These are phyloP conservation scores for Huso huso DNA, from an alignment of 2,797 vertebrate species.

Conservation along the genomic window DNA sequence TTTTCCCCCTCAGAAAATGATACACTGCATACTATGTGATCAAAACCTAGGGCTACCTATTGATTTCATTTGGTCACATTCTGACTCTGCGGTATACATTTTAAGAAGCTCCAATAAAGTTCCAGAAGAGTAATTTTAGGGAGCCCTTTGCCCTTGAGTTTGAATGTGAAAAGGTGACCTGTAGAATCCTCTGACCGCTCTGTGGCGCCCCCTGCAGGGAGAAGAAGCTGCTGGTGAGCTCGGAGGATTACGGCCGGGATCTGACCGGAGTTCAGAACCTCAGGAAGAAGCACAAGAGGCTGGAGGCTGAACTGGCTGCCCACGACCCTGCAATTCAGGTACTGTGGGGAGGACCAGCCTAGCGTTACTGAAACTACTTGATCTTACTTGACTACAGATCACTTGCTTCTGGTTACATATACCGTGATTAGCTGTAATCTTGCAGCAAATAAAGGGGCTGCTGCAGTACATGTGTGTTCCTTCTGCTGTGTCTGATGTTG, in stretches of 20 bases:
- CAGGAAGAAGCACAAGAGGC: conserved; percentile 93
- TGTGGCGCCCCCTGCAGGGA: conserved; percentile 55
- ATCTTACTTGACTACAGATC: too few species aligned
- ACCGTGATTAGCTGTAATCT: not conserved
- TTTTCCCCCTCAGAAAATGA: too few species aligned
- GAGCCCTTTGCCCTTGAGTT: not conserved
- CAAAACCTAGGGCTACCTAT: too few species aligned
- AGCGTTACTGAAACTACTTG: too few species aligned
- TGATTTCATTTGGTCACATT: not conserved
- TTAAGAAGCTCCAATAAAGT: not conserved
- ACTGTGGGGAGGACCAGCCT: not conserved
- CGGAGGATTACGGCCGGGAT: conserved; percentile 96
- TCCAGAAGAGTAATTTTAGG: not conserved
- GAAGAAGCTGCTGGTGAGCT: conserved; percentile 93
- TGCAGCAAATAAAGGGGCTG: not conserved
- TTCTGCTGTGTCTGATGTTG: too few species aligned
- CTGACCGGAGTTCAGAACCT: conserved; percentile 96
- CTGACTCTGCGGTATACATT: not conserved
- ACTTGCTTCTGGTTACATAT: too few species aligned
- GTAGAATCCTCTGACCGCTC: not conserved
- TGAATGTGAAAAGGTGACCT: not conserved
- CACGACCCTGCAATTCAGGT: conserved; percentile 96
- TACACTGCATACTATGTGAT: too few species aligned
- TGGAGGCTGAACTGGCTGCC: conserved; percentile 91
- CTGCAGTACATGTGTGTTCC: too few species aligned